Base-by-base conservation (phyloP, 2,888 invertebrate genomes). In the Eupithecia dodoneata region DNA sequence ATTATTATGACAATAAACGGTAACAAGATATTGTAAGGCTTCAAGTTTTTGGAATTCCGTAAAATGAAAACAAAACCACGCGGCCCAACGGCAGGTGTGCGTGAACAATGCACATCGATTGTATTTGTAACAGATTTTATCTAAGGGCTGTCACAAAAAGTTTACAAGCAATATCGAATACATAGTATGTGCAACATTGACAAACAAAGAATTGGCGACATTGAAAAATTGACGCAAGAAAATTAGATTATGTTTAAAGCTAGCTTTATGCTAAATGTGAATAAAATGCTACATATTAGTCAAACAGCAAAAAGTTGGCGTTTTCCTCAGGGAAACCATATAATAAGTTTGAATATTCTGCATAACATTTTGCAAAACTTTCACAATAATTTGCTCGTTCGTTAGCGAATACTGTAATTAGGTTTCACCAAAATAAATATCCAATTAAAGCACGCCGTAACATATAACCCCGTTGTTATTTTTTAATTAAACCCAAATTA, bases 1-100 rank as follows among this genome's bases (percentile, higher is more conserved):
- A 18, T 30, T 3, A 18, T 59, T 30, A 4, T 59, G 18, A 59
- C 59, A 59, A 59, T 30, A 59, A 59, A 30, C 59, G 3, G 18
- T 10, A 59, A 59, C 18, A 59, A 59, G 10, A 52, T n/a, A 47
- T 47, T 9, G 6, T 52, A 52, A 15, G 5, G 18, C 2, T 59
- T 10, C 18, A 63, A 63, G 66, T 42, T 42, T 66, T 66, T 69
- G 7, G 49, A 70, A 70, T 69, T 67, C 59, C 45, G 13, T 71
- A 66, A 30, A 76, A 65, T 74, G 10, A 66, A 69, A 75, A 75
- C 69, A 71, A 70, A 73, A 74, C 72, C 85, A 86, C 84, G 81
- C 83, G 83, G 71, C 76, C 63, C 45, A n/a, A 44, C 45, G 84
- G 83, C 86, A 86, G 87, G 86, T 86, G 85, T 66, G 77, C 59